Percentiles rank a stretch among this genome's conserved stretches.
Evolutionary conservation across 2,113 vertebrate species (phyloP).

Genomic region (Scytalopus superciliaris): DNA sequence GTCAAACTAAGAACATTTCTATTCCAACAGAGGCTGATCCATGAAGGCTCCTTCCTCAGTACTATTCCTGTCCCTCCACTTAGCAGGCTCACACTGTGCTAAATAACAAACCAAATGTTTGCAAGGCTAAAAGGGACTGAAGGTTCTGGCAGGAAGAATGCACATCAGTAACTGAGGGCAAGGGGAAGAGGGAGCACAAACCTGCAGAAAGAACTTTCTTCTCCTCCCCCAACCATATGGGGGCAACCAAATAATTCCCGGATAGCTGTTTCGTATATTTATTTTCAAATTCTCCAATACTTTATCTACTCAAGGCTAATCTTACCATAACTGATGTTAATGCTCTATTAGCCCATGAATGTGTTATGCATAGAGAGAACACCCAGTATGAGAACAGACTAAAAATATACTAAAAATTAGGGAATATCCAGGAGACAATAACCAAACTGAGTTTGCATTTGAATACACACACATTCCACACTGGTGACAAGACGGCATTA

Average conservation of each 20-base stretch:
- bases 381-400: background rate
- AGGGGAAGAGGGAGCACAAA: background rate
- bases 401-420: background rate
- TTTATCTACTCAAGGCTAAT: background rate
- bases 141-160: background rate
- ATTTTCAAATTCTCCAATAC: background rate
- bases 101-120: background rate
- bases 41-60: background rate
- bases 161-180: background rate
- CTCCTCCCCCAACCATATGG: background rate
- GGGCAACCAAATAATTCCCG: background rate
- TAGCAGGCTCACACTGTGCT: background rate
- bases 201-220: background rate
- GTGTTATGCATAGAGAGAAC: background rate
- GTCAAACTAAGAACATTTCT: conserved; percentile 18
- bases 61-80: background rate
- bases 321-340: background rate
- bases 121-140: background rate
- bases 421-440: background rate
- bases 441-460: background rate
- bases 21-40: background rate
- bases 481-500: background rate
- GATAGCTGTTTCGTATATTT: background rate
- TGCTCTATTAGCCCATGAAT: background rate
- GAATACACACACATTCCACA: background rate